These are phyloP conservation scores for Ctenicera cuprea DNA, from an alignment of 2,888 invertebrate genomes.

Conservation along the genomic window DNA sequence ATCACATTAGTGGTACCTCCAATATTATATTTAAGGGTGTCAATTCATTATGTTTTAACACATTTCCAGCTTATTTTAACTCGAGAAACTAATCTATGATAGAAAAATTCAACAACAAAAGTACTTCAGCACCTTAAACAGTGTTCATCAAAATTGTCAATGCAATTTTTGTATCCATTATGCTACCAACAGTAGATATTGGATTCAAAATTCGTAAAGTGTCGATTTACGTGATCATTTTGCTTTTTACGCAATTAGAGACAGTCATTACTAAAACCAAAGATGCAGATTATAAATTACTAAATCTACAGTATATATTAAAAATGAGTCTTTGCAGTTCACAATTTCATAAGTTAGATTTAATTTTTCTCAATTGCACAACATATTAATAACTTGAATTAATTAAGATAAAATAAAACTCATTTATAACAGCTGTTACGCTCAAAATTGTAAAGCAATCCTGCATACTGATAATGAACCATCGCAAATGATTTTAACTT, in stretches of 20 bases:
- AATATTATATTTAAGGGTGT: neutral
- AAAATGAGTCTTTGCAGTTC: too few species aligned
- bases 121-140: neutral
- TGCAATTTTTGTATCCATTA: neutral
- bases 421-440: too few species aligned
- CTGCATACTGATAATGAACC: conserved; percentile 23
- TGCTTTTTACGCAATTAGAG: too few species aligned
- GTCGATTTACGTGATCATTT: too few species aligned
- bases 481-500: conserved; percentile 48
- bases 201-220: too few species aligned
- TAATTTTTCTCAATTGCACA: too few species aligned
- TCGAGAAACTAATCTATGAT: neutral
- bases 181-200: too few species aligned
- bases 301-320: too few species aligned
- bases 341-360: too few species aligned
- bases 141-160: neutral
- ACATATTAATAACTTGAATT: neutral
- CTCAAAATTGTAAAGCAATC: neutral
- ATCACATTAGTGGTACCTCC: conserved; percentile 7
- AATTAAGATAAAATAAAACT: too few species aligned
- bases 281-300: too few species aligned
- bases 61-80: neutral
- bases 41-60: neutral
- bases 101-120: conserved; percentile 2
- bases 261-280: too few species aligned